A percentile compares a stretch with the other conserved stretches of the same genome.
These are phyloP conservation scores for Phymorhynchus buccinoides DNA, from an alignment of 1,140 invertebrate species.

Conservation along the genomic window DNA sequence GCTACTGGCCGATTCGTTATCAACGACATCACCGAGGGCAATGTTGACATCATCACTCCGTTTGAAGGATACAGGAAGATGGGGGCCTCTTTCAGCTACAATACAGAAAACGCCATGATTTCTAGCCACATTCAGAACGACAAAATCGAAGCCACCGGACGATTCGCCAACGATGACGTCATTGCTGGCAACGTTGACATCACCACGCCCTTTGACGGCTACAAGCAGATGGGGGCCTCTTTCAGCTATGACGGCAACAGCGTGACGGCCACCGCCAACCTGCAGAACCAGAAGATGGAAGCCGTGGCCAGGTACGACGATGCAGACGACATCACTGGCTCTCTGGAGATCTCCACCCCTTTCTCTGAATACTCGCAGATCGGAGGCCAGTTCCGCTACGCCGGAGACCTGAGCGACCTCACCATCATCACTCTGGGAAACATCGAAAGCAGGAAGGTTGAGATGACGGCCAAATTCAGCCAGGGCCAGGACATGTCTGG, in stretches of 20 bases:
- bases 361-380: slow-evolving; percentile 18
- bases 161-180: neutral
- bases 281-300: slow-evolving; percentile 12
- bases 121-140: too few relatives aligned
- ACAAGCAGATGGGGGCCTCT: neutral
- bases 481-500: neutral
- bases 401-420: slow-evolving; percentile 9
- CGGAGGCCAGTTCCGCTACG: neutral
- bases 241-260: neutral
- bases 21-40: too few relatives aligned
- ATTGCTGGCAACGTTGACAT: neutral
- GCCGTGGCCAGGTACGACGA: neutral
- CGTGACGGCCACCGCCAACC: neutral
- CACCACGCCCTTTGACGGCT: slow-evolving; percentile 16
- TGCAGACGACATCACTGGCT: neutral
- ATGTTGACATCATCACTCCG: neutral
- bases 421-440: neutral
- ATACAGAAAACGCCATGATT: too few relatives aligned
- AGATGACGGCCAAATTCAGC: neutral
- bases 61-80: too few relatives aligned
- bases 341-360: slow-evolving; percentile 24
- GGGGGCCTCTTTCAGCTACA: too few relatives aligned
- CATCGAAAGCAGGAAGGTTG: neutral
- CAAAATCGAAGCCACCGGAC: neutral
- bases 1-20: too few relatives aligned